Evolutionary conservation across 1,140 invertebrate species (phyloP).

Genomic region (Agrypnia vestita): DNA sequence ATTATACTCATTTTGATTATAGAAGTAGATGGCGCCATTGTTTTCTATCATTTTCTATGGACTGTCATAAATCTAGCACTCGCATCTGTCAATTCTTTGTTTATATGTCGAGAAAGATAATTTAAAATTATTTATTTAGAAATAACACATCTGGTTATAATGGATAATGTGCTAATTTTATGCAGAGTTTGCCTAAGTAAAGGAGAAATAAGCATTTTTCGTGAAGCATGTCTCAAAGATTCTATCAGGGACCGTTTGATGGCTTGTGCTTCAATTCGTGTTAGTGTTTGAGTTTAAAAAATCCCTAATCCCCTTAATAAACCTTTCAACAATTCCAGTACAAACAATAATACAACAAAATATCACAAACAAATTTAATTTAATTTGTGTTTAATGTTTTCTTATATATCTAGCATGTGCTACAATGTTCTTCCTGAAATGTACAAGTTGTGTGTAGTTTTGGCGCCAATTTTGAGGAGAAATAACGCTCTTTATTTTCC

Average conservation of each 20-base stretch:
- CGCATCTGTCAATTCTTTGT: background rate
- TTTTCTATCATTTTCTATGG: background rate
- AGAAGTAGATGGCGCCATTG: background rate
- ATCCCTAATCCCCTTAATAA: too few relatives aligned
- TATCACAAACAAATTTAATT: too few relatives aligned
- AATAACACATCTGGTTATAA: background rate
- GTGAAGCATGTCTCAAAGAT: background rate
- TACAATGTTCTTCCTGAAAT: too few relatives aligned
- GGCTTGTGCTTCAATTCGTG: constrained; percentile 32
- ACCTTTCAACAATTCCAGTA: too few relatives aligned
- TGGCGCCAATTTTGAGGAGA: too few relatives aligned
- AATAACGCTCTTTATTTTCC: background rate
- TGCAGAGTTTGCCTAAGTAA: constrained; percentile 46
- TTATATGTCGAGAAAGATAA: background rate
- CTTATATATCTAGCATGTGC: too few relatives aligned
- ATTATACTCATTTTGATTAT: too few relatives aligned
- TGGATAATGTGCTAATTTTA: constrained; percentile 31
- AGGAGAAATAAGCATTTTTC: constrained; percentile 38
- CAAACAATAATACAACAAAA: too few relatives aligned
- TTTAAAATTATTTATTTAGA: background rate
- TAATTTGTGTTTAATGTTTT: too few relatives aligned
- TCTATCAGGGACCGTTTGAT: constrained; percentile 41
- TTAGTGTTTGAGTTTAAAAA: background rate
- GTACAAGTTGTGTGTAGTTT: too few relatives aligned
- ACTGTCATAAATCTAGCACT: background rate